Evolutionary conservation across 2,113 vertebrate species (phyloP), one percentile per base, ranked within the genome.

Genomic region (Petroica traversi): DNA sequence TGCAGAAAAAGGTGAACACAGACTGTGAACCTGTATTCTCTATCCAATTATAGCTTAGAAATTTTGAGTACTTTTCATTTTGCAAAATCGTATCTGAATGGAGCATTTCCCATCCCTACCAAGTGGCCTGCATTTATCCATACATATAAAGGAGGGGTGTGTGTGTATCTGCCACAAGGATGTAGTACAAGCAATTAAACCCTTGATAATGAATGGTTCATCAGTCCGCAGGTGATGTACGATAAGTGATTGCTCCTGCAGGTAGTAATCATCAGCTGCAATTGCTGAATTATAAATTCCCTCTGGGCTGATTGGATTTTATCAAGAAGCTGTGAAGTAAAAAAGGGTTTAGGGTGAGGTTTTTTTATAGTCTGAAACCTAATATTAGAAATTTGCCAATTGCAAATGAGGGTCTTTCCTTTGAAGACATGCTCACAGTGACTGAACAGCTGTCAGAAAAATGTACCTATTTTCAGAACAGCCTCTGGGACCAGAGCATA

Each of bases 121-220:
- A 5, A 89, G 71, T 78, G 51, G 34, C 19, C 88, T 81, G 64
- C 62, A 71, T 68, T 67, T 85, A 91, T 73, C 67, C 46, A 46
- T 58, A 52, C 28, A 49, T 85, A 76, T 48, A 89, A 95, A 91
- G 61, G 69, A 82, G 69, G 26, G 16, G 11, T 20, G 3, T 58
- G 40, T 85, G 48, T 86, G 67, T 92, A 11, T 74, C 76, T 85
- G 83, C 91, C 76, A 48, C 89, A 62, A 84, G 85, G 88, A 83
- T 93, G 66, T 77, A 80, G 81, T 81, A 88, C 45, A 83, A 92
- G 96, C 93, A 98, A 98, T 98, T 98, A 98, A 97, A 88, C 87
- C 75, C 97, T 98, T 97, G 96, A 97, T 98, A 98, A 97, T 97
- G 94, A 98, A 98, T 34, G 95, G 91, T 88, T 98, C 97, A 98